A percentile compares a stretch with the other conserved stretches of the same genome.
Conservation (phyloP, 2,113 vertebrate genomes). For the Petromus typicus region DNA sequence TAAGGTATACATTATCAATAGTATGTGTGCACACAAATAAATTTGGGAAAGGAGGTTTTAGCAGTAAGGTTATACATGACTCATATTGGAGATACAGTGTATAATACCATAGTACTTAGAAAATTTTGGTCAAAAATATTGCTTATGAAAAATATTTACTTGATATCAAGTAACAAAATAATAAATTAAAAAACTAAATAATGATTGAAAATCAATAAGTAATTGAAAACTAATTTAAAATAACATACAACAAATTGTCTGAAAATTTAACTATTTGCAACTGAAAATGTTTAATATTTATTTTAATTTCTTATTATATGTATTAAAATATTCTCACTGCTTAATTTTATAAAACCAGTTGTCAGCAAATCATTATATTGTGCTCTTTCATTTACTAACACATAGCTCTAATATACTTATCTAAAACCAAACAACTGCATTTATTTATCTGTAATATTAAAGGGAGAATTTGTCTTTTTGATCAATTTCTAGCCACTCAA, state of each 20-base stretch:
- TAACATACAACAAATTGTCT: neutral
- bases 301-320: slow-evolving; percentile 25
- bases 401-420: neutral
- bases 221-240: slow-evolving; percentile 58
- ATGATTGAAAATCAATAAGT: neutral
- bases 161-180: neutral
- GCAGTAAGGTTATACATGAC: neutral
- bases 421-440: slow-evolving; percentile 43
- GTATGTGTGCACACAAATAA: neutral
- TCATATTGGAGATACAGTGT: neutral
- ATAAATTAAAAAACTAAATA: slow-evolving; percentile 44
- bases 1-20: neutral
- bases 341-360: slow-evolving; percentile 52
- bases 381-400: slow-evolving; percentile 13
- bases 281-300: slow-evolving; percentile 44
- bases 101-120: neutral
- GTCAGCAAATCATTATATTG: slow-evolving; percentile 13
- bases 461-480: slow-evolving; percentile 16
- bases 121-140: neutral
- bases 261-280: neutral
- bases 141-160: neutral
- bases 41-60: neutral
- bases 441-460: slow-evolving; percentile 39
- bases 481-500: slow-evolving; percentile 35
- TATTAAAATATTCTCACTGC: neutral